These are phyloP conservation scores for Suricata suricatta DNA, from an alignment of 2,113 vertebrate species.

Conservation along the genomic window DNA sequence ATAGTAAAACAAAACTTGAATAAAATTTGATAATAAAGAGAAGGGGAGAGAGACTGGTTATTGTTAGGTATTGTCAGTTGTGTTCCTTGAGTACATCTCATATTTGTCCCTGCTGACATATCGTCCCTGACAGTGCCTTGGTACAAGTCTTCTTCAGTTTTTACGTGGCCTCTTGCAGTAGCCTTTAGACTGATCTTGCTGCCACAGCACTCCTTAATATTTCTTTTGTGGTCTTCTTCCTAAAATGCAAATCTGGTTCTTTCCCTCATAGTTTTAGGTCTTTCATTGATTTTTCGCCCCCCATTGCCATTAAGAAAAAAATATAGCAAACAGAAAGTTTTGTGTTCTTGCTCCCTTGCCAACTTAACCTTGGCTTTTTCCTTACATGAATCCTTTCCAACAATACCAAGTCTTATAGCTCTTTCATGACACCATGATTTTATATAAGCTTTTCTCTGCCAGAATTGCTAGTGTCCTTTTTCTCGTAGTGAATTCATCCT, in stretches of 20 bases:
- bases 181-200: neutral
- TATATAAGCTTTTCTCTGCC: slow-evolving; percentile 34
- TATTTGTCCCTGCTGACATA: neutral
- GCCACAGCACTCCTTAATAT: neutral
- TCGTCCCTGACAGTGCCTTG: neutral
- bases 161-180: neutral
- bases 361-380: neutral
- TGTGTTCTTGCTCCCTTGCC: neutral
- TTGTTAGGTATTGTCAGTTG: slow-evolving; percentile 15
- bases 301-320: slow-evolving; percentile 12
- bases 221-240: neutral
- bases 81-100: slow-evolving; percentile 30
- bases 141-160: neutral
- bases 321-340: slow-evolving; percentile 4
- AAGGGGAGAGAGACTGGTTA: neutral
- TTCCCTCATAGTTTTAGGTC: neutral
- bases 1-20: slow-evolving; percentile 49
- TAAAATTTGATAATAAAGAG: slow-evolving; percentile 17
- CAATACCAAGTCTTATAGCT: neutral
- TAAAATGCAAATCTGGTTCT: slow-evolving; percentile 37
- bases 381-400: neutral
- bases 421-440: neutral
- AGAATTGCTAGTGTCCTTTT: slow-evolving; percentile 1
- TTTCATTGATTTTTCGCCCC: neutral
- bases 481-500: neutral